Percentiles rank a stretch among this genome's conserved stretches.
These are phyloP conservation scores for Rhopalosiphum padi DNA, from an alignment of 1,140 invertebrate genomes.

Conservation along the genomic window DNA sequence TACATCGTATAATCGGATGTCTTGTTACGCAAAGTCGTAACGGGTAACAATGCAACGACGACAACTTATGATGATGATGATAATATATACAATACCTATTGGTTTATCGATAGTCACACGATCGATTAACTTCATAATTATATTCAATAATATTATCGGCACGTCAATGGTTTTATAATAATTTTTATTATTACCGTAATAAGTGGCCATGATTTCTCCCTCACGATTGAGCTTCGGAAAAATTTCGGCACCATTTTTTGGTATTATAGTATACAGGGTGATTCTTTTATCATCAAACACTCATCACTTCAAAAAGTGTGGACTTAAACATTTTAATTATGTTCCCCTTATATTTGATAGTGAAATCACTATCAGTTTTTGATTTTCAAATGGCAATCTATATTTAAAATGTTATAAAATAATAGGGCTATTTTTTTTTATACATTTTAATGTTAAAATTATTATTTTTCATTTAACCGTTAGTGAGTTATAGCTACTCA, in stretches of 20 bases:
- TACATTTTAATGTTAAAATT: too few species aligned
- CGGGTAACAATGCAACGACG: neutral
- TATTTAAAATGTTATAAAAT: too few species aligned
- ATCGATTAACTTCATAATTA: neutral
- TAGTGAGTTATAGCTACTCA: too few species aligned
- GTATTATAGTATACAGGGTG: too few species aligned
- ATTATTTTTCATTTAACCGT: too few species aligned
- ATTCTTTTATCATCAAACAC: too few species aligned
- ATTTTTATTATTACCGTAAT: neutral
- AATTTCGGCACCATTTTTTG: neutral
- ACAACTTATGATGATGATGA: neutral
- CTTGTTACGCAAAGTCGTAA: neutral
- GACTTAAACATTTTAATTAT: too few species aligned
- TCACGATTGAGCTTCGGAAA: neutral
- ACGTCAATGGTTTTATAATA: neutral
- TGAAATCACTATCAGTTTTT: too few species aligned
- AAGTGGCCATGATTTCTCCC: neutral
- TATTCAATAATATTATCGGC: neutral
- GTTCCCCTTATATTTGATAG: too few species aligned
- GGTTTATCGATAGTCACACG: neutral
- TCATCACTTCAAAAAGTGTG: too few species aligned
- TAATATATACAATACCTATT: neutral
- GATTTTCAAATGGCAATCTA: too few species aligned
- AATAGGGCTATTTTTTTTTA: too few species aligned
- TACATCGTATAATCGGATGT: neutral